Conservation (phyloP, 92 coral and sea anemone species). For the Zoanthus sansibaricus region DNA sequence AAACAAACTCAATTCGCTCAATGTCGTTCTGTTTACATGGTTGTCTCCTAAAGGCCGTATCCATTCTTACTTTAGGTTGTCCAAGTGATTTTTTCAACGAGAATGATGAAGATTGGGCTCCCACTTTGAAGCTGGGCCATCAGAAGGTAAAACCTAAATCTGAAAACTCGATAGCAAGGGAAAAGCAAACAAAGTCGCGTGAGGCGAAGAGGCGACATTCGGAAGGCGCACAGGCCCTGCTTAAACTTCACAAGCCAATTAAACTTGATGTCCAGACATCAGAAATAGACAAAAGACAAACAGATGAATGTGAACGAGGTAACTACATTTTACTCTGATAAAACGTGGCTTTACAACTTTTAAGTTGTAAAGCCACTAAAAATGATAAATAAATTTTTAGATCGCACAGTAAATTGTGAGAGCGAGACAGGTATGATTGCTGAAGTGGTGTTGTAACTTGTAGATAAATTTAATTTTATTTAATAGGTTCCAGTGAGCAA, state of each 20-base stretch:
- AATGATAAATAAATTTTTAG: too few relatives aligned
- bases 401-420: too few relatives aligned
- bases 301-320: slow-evolving; percentile 4
- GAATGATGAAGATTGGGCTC: slow-evolving; percentile 19
- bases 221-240: slow-evolving; percentile 2
- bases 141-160: slow-evolving; percentile 15
- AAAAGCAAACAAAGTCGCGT: slow-evolving; percentile 17
- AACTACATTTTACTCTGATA: neutral
- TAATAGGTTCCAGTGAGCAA: too few relatives aligned
- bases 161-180: slow-evolving; percentile 20
- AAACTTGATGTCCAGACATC: slow-evolving; percentile 6
- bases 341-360: neutral
- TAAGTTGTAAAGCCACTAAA: too few relatives aligned
- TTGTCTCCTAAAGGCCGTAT: slow-evolving; percentile 19
- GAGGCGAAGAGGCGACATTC: slow-evolving; percentile 28
- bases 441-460: too few relatives aligned
- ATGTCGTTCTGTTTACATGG: slow-evolving; percentile 14
- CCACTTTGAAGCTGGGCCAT: slow-evolving; percentile 12
- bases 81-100: slow-evolving; percentile 14
- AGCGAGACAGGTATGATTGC: too few relatives aligned
- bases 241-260: slow-evolving; percentile 22
- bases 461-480: too few relatives aligned
- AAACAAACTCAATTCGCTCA: slow-evolving; percentile 3
- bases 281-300: neutral
- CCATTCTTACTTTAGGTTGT: slow-evolving; percentile 27